A percentile compares a stretch with the other conserved stretches of the same genome.
Conservation (phyloP, 2,113 vertebrate species). For the Coreoperca whiteheadi region DNA sequence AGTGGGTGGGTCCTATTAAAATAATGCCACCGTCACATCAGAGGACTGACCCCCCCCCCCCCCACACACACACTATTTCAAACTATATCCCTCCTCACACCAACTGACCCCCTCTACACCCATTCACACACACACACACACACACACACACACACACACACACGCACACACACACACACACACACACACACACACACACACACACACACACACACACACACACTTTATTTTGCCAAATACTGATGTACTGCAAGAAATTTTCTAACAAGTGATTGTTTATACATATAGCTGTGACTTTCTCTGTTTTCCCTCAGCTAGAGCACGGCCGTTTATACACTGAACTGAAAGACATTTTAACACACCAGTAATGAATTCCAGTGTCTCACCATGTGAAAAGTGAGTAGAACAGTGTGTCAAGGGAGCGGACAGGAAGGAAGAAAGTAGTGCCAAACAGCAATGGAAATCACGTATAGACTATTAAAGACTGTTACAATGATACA, state of each 20-base stretch:
- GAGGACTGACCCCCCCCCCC: conserved; percentile 20
- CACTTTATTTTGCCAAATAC: conserved; percentile 2
- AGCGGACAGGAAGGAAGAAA: conserved; percentile 44
- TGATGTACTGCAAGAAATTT: background rate
- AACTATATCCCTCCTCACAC: conserved; percentile 25
- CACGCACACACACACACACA: background rate
- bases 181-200: background rate
- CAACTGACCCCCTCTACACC: background rate
- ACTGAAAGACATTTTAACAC: conserved; percentile 56
- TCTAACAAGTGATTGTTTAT: conserved; percentile 52
- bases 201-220: conserved; percentile 13
- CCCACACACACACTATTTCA: conserved; percentile 2
- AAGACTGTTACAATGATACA: conserved; percentile 5
- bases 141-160: conserved; percentile 14
- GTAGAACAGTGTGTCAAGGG: conserved; percentile 11
- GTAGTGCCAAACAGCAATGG: background rate
- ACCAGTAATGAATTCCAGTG: conserved; percentile 49
- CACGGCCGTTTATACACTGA: conserved; percentile 41
- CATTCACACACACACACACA: conserved; percentile 10
- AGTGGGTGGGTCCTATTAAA: conserved; percentile 73
- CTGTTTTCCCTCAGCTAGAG: conserved; percentile 51
- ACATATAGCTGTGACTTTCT: conserved; percentile 44
- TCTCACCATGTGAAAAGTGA: conserved; percentile 39
- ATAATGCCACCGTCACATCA: conserved; percentile 76
- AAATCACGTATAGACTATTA: conserved; percentile 2